A percentile compares a stretch with the other conserved stretches of the same genome.
Conservation (phyloP, 2,797 vertebrate species). For the Sebastiscus tertius region DNA sequence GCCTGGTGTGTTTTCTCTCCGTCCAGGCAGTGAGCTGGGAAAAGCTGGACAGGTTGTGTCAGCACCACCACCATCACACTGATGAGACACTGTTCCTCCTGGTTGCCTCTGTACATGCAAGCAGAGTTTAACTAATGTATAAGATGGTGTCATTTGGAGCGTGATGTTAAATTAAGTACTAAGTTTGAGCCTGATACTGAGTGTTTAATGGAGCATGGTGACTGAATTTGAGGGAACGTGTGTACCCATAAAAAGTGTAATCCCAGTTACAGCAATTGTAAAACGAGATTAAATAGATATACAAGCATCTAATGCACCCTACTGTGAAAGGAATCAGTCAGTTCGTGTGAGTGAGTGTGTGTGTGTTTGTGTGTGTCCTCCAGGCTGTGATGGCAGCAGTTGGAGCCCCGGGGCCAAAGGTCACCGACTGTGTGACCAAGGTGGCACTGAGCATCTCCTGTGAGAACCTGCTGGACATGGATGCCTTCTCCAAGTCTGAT, state of each 20-base stretch:
- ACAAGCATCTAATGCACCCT: neutral
- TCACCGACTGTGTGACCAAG: slow-evolving; percentile 84
- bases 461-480: slow-evolving; percentile 89
- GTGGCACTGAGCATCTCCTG: slow-evolving; percentile 90
- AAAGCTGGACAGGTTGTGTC: neutral
- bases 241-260: neutral
- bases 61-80: neutral
- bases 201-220: neutral
- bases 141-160: neutral
- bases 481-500: slow-evolving; percentile 91
- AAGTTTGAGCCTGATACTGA: neutral
- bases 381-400: slow-evolving; percentile 51
- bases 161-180: neutral
- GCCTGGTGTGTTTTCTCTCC: neutral
- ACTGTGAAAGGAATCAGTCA: too few relatives aligned
- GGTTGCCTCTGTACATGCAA: neutral
- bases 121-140: neutral
- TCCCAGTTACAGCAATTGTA: neutral
- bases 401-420: slow-evolving; percentile 59
- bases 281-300: neutral
- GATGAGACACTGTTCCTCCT: neutral
- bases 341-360: neutral
- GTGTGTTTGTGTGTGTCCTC: neutral
- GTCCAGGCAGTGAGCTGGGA: neutral
- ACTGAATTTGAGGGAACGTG: neutral